Evolutionary conservation across 2,888 invertebrate genomes (phyloP).

Genomic region (Trimorus sp.): DNA sequence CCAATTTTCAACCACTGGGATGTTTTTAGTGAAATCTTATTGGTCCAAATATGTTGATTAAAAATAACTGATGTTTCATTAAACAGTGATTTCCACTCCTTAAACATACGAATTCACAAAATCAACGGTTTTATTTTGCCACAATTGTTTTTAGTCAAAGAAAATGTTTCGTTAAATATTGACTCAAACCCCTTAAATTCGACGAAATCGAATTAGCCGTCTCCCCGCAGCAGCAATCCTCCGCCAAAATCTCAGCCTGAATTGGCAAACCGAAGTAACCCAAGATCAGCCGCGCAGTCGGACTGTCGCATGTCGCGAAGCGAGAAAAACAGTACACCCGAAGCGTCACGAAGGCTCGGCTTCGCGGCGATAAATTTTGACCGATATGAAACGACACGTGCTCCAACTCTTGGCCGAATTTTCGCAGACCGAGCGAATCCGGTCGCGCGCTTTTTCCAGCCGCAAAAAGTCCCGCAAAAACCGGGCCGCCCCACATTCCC

Average conservation of each 20-base stretch:
- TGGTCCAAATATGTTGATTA: too few species aligned
- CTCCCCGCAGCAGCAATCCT: neutral
- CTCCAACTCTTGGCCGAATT: neutral
- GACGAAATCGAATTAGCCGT: neutral
- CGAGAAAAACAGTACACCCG: constrained; percentile 12
- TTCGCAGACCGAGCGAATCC: too few species aligned
- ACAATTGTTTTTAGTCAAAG: too few species aligned
- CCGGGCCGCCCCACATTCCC: neutral
- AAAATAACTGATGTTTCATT: too few species aligned
- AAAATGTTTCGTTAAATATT: neutral
- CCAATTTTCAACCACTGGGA: too few species aligned
- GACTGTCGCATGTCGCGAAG: constrained; percentile 18
- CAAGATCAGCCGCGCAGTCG: constrained; percentile 9
- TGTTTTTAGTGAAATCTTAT: too few species aligned
- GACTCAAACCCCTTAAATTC: neutral
- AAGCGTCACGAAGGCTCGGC: constrained; percentile 30
- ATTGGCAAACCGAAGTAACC: constrained; percentile 19
- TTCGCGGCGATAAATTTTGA: constrained; percentile 34
- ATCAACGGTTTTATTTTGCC: too few species aligned
- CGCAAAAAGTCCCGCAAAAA: neutral
- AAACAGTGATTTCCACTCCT: too few species aligned
- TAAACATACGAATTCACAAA: too few species aligned
- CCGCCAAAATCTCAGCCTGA: constrained; percentile 14
- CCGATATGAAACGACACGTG: constrained; percentile 38
- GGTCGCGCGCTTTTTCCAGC: too few species aligned